phyloP scores from a whole-genome alignment of 2,113 vertebrate genomes.

The Pithys albifrons region DNA sequence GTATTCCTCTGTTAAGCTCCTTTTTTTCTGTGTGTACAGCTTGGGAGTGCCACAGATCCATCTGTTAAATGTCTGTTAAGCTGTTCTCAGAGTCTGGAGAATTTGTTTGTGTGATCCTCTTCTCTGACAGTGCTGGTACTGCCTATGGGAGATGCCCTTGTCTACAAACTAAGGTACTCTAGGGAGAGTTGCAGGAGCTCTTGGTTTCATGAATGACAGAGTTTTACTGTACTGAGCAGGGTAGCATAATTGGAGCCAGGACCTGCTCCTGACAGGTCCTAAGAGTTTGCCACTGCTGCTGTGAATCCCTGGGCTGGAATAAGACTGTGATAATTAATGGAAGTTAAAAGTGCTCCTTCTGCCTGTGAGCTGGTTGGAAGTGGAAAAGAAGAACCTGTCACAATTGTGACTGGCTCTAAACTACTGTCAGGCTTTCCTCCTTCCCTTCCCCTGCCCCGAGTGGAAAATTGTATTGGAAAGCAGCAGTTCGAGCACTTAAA shows the following conservation, averaged over 20 bases:
- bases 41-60: background rate
- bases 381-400: constrained; percentile 66
- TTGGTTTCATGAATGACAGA: background rate
- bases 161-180: background rate
- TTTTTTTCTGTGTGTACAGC: background rate
- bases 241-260: background rate
- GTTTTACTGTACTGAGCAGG: background rate
- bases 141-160: background rate
- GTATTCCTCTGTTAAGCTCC: background rate
- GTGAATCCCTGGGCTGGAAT: constrained; percentile 1
- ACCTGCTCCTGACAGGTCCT: background rate
- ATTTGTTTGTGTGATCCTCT: background rate
- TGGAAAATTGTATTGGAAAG: constrained; percentile 68
- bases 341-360: constrained; percentile 38
- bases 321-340: constrained; percentile 22
- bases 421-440: constrained; percentile 52
- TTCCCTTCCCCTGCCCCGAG: constrained; percentile 55
- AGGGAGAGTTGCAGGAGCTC: background rate
- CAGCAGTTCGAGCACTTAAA: constrained; percentile 61
- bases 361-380: constrained; percentile 53
- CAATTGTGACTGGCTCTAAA: constrained; percentile 65
- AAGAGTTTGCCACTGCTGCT: background rate
- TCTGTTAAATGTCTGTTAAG: background rate
- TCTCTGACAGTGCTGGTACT: background rate
- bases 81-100: background rate